Evolutionary conservation across 2,113 vertebrate species (phyloP).

Genomic region (Noctilio leporinus): DNA sequence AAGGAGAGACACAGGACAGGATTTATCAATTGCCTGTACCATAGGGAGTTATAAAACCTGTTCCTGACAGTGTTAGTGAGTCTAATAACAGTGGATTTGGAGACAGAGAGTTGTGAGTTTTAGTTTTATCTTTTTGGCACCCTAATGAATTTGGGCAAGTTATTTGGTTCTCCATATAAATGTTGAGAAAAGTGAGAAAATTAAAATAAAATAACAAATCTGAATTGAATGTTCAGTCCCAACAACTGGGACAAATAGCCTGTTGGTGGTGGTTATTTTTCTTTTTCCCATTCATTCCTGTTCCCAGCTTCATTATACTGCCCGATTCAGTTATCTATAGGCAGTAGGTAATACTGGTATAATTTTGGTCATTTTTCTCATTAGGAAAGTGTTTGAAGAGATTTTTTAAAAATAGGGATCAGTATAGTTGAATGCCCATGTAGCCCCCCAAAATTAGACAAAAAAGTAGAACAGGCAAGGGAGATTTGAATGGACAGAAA

Average conservation of each 20-base stretch:
- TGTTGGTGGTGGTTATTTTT: background rate
- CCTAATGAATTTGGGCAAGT: background rate
- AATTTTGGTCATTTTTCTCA: background rate
- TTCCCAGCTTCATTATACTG: background rate
- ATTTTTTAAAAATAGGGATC: background rate
- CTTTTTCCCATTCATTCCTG: background rate
- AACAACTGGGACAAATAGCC: background rate
- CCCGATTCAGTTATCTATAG: background rate
- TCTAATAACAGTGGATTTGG: background rate
- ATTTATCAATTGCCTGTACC: background rate
- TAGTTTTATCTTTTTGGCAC: background rate
- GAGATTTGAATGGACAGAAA: background rate
- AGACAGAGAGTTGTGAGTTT: background rate
- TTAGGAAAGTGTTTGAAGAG: conserved; percentile 14
- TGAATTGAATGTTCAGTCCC: background rate
- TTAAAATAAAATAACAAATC: background rate
- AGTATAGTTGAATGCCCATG: background rate
- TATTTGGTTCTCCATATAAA: background rate
- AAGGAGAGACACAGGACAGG: background rate
- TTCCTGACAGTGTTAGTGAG: background rate
- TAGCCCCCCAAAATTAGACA: background rate
- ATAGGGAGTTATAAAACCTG: background rate
- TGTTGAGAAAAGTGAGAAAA: conserved; percentile 13
- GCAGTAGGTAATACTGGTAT: background rate
- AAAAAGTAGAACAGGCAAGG: background rate